Percentiles rank a stretch among this genome's conserved stretches.
phyloP scores from a whole-genome alignment of 1,140 invertebrate species.

The Lordiphosa clarofinis region DNA sequence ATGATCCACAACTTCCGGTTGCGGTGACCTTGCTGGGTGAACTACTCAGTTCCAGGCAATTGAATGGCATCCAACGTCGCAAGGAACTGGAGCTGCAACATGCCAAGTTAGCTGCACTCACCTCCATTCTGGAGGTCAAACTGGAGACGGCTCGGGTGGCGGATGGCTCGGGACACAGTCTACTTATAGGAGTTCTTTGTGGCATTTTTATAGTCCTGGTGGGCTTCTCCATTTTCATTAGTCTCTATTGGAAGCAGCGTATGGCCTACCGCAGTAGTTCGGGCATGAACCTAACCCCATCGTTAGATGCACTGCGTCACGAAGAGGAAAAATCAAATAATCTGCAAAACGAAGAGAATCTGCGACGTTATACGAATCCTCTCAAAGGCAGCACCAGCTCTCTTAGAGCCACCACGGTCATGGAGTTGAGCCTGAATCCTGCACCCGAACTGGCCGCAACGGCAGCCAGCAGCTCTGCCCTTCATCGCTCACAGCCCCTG shows the following conservation, averaged over 20 bases:
- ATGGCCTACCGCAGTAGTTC: constrained; percentile 81
- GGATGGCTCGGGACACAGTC: constrained; percentile 61
- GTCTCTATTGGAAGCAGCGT: constrained; percentile 81
- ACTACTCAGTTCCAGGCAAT: constrained; percentile 85
- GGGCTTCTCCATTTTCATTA: constrained; percentile 73
- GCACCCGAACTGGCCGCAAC: constrained; percentile 77
- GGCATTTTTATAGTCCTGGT: constrained; percentile 79
- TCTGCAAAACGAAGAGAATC: constrained; percentile 93
- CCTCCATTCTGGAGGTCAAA: constrained; percentile 89
- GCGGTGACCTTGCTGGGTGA: constrained; percentile 86
- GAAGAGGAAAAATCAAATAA: constrained; percentile 94
- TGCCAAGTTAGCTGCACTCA: constrained; percentile 84
- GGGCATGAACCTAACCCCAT: constrained; percentile 81
- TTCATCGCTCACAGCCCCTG: constrained; percentile 83
- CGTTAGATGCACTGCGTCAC: constrained; percentile 83
- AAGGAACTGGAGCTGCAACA: constrained; percentile 79
- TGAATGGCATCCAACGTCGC: constrained; percentile 55
- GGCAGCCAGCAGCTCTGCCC: constrained; percentile 81
- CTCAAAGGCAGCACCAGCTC: constrained; percentile 79
- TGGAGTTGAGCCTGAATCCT: constrained; percentile 81
- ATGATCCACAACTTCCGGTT: constrained; percentile 82
- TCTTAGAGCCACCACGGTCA: constrained; percentile 71
- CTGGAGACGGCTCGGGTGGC: constrained; percentile 79
- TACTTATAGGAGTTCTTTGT: constrained; percentile 81
- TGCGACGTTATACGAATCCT: constrained; percentile 84